Conservation (phyloP, 1,140 invertebrate genomes). For the Thaumatotibia leucotreta region DNA sequence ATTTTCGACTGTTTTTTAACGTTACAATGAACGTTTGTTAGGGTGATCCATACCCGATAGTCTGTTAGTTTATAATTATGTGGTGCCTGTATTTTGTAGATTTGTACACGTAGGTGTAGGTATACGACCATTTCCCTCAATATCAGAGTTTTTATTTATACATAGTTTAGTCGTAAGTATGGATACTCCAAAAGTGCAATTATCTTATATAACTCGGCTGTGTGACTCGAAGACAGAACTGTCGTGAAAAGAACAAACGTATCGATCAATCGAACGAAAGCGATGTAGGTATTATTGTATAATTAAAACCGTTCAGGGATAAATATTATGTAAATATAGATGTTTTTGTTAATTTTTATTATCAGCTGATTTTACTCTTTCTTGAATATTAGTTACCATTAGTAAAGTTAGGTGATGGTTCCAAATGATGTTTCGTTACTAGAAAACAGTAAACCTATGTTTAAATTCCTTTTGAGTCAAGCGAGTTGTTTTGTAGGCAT, state of each 20-base stretch:
- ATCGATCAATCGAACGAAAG: not conserved
- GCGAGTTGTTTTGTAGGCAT: not conserved
- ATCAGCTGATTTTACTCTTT: not conserved
- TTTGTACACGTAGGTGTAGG: slow-evolving; percentile 34
- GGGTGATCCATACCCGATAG: not conserved
- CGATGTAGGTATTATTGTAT: not conserved
- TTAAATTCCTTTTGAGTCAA: not conserved
- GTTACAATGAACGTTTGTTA: not conserved
- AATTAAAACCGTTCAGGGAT: not conserved
- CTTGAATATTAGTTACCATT: slow-evolving; percentile 11
- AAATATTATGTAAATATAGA: not conserved
- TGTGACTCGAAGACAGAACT: slow-evolving; percentile 11
- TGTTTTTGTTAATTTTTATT: not conserved
- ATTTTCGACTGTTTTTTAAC: slow-evolving; percentile 9
- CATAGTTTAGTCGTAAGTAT: slow-evolving; percentile 7
- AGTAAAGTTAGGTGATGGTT: slow-evolving; percentile 8
- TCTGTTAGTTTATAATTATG: not conserved
- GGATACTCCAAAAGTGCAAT: slow-evolving; percentile 12
- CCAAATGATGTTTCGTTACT: not conserved
- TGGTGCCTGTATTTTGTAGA: slow-evolving; percentile 33
- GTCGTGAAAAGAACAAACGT: slow-evolving; percentile 1
- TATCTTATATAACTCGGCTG: slow-evolving; percentile 17
- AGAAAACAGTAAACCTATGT: not conserved
- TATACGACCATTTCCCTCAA: slow-evolving; percentile 25
- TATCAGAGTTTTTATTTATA: slow-evolving; percentile 18